Base-by-base conservation (phyloP, 2,888 invertebrate species). In the Parnassius smintheus region DNA sequence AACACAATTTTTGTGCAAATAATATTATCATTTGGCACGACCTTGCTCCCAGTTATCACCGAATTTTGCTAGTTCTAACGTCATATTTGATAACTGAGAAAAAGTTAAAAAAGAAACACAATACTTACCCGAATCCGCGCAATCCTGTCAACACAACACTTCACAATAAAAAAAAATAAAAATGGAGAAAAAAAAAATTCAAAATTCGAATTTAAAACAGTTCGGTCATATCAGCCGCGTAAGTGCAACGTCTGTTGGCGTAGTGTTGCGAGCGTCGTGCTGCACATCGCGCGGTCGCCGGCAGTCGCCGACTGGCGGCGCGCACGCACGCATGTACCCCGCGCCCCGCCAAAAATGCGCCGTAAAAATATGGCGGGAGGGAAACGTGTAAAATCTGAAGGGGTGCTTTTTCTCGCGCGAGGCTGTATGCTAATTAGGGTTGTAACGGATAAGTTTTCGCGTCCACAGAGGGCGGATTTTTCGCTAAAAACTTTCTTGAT, bases 31-130 rank as follows among this genome's bases (percentile, higher is more conserved):
- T 74, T 76, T 79, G 82, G 75, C 80, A 73, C 88, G 90, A 89
- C 91, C 91, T 91, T 90, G 91, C 88, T 88, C 88, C 87, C 84
- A 82, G 86, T 85, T 89, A 90, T 90, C 90, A 81, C 86, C 85
- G 74, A 89, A 88, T 85, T 88, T 83, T 78, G 81, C 84, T 85
- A 87, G 80, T 83, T 79, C 83, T 81, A 84, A 84, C 85, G 84
- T 85, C 83, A 85, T 72, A 60, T 69, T 68, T 78, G 85, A 85
- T 86, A 84, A 82, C 76, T 76, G 72, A 72, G 72, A 72, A 74
- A 79, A 71, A 70, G 61, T 63, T 68, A 66, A 65, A 78, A 81
- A 81, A 66, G 81, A 81, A 79, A 59, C 62, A 63, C 59, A 62
- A 62, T 61, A 66, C 64, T 65, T 52, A 68, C 63, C 58, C 50